Percentiles rank a stretch among this genome's conserved stretches.
Conservation (phyloP, 2,113 vertebrate genomes). For the Cynoglossus semilaevis region DNA sequence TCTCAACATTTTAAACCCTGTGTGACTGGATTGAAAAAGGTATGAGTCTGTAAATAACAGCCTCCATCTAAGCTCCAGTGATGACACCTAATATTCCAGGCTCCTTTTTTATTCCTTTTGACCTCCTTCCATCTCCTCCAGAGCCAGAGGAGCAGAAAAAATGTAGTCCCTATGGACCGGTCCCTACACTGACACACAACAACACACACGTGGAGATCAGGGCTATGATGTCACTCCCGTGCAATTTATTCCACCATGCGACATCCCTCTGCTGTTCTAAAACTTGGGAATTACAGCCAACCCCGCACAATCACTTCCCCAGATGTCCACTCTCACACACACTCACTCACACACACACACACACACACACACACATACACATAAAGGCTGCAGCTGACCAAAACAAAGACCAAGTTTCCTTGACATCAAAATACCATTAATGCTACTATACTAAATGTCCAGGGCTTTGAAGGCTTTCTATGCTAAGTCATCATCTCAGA, state of each 20-base stretch:
- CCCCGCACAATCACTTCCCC: slow-evolving; percentile 41
- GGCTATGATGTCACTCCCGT: slow-evolving; percentile 56
- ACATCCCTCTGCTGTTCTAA: slow-evolving; percentile 28
- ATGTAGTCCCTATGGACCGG: too few relatives aligned
- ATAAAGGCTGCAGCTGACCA: slow-evolving; percentile 2
- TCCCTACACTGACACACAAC: not conserved
- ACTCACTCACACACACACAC: too few relatives aligned
- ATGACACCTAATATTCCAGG: slow-evolving; percentile 5
- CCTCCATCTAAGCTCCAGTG: not conserved
- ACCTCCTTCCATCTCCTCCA: slow-evolving; percentile 2
- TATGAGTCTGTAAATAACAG: too few relatives aligned
- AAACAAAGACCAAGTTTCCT: slow-evolving; percentile 37
- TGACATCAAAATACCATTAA: slow-evolving; percentile 4
- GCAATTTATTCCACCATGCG: slow-evolving; percentile 51
- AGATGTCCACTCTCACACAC: slow-evolving; percentile 43
- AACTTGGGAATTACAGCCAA: slow-evolving; percentile 41
- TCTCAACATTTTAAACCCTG: too few relatives aligned
- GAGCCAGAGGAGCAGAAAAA: not conserved
- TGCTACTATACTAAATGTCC: too few relatives aligned
- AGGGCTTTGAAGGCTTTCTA: too few relatives aligned
- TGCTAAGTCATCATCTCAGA: too few relatives aligned
- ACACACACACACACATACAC: too few relatives aligned
- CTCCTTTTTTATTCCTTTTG: not conserved
- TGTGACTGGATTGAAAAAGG: too few relatives aligned
- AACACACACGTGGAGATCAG: slow-evolving; percentile 2